These are phyloP conservation scores for Silurus asotus DNA, from an alignment of 2,113 vertebrate genomes.

Conservation along the genomic window DNA sequence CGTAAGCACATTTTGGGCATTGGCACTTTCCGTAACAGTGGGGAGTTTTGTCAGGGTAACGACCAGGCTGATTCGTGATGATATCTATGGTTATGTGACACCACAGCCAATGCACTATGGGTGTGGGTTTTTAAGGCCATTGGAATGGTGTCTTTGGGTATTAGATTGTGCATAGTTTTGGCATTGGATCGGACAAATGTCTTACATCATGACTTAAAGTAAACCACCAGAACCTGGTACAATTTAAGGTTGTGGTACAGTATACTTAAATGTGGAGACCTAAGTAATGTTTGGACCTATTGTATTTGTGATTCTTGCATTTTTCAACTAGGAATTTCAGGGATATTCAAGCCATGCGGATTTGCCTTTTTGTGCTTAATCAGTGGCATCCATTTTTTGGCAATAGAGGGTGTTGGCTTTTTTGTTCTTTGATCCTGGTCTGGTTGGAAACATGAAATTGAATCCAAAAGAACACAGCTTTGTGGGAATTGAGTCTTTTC, in stretches of 20 bases:
- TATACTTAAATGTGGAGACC: background rate
- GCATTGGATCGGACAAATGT: background rate
- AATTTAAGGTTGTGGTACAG: too few relatives aligned
- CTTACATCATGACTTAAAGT: background rate
- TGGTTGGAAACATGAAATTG: background rate
- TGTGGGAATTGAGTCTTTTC: background rate
- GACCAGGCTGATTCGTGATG: background rate
- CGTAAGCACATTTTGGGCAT: background rate
- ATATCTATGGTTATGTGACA: background rate
- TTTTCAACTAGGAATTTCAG: background rate
- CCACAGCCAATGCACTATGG: background rate
- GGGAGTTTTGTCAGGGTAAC: background rate
- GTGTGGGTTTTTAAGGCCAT: background rate
- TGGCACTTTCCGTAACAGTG: background rate
- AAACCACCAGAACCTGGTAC: too few relatives aligned
- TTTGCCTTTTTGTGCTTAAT: background rate
- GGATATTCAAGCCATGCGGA: background rate
- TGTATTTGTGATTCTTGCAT: background rate
- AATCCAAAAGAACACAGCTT: background rate
- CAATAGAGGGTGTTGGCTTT: background rate
- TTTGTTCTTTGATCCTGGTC: background rate
- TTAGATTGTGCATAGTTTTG: background rate
- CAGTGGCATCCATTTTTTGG: background rate
- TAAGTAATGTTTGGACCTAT: background rate
- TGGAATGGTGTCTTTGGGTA: background rate